Percentiles rank a stretch among this genome's conserved stretches.
Evolutionary conservation across 1,140 invertebrate genomes (phyloP).

Genomic region (Drosophila rhopaloa): DNA sequence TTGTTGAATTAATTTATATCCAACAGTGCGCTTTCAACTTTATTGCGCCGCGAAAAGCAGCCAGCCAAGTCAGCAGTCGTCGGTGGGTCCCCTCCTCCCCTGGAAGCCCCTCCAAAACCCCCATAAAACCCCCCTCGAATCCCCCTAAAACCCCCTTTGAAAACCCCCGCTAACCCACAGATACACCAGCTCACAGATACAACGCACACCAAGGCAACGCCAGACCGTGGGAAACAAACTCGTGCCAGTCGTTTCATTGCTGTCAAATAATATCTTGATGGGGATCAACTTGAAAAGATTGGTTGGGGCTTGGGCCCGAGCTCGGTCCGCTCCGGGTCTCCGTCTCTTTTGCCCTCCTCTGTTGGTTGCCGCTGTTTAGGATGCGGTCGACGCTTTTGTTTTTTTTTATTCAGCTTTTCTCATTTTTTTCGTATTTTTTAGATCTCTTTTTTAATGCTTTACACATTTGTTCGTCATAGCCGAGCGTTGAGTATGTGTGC

Average conservation of each 20-base stretch:
- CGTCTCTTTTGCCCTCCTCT: constrained; percentile 32
- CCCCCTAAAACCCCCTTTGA: neutral
- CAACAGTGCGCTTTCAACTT: constrained; percentile 83
- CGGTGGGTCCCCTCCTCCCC: constrained; percentile 7
- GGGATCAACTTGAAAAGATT: constrained; percentile 84
- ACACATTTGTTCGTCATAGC: constrained; percentile 82
- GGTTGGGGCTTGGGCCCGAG: constrained; percentile 68
- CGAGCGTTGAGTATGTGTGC: constrained; percentile 45
- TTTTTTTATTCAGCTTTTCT: constrained; percentile 43
- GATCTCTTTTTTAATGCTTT: constrained; percentile 79
- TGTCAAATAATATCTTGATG: constrained; percentile 85
- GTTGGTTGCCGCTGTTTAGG: constrained; percentile 70
- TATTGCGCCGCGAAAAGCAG: constrained; percentile 81
- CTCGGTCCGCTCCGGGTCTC: constrained; percentile 43
- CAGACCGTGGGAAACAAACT: constrained; percentile 85
- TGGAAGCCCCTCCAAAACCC: constrained; percentile 2
- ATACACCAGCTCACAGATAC: constrained; percentile 47
- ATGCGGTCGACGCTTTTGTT: constrained; percentile 79
- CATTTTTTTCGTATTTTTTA: constrained; percentile 52
- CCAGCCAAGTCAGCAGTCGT: constrained; percentile 48
- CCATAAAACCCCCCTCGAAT: constrained; percentile 1
- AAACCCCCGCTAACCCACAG: constrained; percentile 60
- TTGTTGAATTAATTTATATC: constrained; percentile 83
- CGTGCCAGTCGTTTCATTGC: constrained; percentile 85
- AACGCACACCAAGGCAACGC: constrained; percentile 59